These are phyloP conservation scores for Anaspis maculata DNA, from an alignment of 2,888 invertebrate genomes.

Conservation along the genomic window DNA sequence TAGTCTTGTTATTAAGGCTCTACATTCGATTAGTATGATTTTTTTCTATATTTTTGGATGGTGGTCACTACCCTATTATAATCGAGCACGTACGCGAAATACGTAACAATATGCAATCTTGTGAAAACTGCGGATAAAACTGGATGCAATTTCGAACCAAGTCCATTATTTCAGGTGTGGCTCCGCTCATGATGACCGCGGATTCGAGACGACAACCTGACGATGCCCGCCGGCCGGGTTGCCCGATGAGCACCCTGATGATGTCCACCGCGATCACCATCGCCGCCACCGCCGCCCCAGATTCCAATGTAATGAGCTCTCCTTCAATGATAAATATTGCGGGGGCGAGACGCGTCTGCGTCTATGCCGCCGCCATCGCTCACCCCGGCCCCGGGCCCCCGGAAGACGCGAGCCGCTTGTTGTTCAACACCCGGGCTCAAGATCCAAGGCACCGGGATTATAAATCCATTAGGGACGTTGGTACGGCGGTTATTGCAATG, in stretches of 20 bases:
- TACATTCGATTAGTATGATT: too few relatives aligned
- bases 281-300: constrained; percentile 17
- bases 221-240: too few relatives aligned
- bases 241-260: background rate
- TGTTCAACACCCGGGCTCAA: constrained; percentile 24
- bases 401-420: constrained; percentile 25
- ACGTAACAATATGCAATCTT: too few relatives aligned
- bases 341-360: constrained; percentile 42
- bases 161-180: too few relatives aligned
- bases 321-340: constrained; percentile 46
- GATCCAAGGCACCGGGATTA: constrained; percentile 30
- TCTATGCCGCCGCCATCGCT: constrained; percentile 35
- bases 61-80: too few relatives aligned
- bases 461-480: constrained; percentile 37
- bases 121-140: too few relatives aligned
- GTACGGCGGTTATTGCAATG: constrained; percentile 34
- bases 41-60: too few relatives aligned
- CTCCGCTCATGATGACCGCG: too few relatives aligned
- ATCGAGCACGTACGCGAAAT: too few relatives aligned
- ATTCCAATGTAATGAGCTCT: constrained; percentile 45
- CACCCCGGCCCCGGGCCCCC: constrained; percentile 12
- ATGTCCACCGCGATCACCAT: background rate
- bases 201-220: too few relatives aligned
- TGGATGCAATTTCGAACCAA: too few relatives aligned
- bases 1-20: too few relatives aligned